phyloP scores from a whole-genome alignment of 1,140 invertebrate genomes.

The Yoshiicerus persimilis region DNA sequence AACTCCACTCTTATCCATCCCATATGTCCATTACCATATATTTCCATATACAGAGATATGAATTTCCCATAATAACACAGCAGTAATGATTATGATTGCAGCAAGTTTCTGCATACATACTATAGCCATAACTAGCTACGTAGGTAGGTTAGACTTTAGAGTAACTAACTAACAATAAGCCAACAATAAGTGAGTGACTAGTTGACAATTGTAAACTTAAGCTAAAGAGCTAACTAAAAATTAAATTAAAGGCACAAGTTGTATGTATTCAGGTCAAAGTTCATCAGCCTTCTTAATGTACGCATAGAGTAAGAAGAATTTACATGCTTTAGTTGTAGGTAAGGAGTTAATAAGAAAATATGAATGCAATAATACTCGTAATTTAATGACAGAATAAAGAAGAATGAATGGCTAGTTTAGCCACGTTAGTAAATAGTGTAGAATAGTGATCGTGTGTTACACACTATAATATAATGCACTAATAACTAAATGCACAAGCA shows the following conservation, averaged over 20 bases:
- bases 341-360: not conserved
- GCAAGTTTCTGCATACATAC: not conserved
- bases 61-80: not conserved
- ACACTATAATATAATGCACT: too few relatives aligned
- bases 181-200: not conserved
- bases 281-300: slow-evolving; percentile 28
- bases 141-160: not conserved
- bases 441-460: not conserved
- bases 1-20: not conserved
- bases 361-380: not conserved
- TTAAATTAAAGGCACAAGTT: not conserved
- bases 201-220: not conserved
- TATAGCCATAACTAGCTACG: not conserved
- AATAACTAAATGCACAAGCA: not conserved
- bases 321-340: not conserved
- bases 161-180: not conserved
- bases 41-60: not conserved
- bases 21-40: not conserved
- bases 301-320: not conserved
- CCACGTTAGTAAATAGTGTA: not conserved
- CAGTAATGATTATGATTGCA: not conserved
- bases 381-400: not conserved
- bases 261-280: slow-evolving; percentile 38
- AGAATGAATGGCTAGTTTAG: not conserved
- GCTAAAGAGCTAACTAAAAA: not conserved